phyloP scores from a whole-genome alignment of 2,113 vertebrate genomes.

The Sylvietta virens region DNA sequence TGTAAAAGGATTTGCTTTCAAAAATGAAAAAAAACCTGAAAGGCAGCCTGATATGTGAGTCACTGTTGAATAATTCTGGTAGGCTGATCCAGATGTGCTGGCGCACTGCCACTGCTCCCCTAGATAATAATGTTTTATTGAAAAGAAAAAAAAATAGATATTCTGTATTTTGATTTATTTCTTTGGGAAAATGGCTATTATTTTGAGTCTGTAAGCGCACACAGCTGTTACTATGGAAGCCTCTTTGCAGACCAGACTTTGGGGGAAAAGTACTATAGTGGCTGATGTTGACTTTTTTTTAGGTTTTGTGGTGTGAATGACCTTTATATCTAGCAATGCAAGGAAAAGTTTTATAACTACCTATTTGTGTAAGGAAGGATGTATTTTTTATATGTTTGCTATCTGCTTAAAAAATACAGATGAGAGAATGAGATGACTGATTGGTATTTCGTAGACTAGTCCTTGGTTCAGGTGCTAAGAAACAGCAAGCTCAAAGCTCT shows the following conservation, averaged over 20 bases:
- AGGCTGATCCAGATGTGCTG: slow-evolving; percentile 17
- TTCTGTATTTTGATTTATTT: slow-evolving; percentile 3
- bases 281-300: not conserved
- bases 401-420: not conserved
- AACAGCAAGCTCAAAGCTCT: not conserved
- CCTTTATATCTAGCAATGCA: not conserved
- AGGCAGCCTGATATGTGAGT: not conserved
- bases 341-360: not conserved
- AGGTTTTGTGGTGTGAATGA: not conserved
- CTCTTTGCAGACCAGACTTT: not conserved
- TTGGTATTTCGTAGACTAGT: not conserved
- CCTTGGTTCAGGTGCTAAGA: not conserved
- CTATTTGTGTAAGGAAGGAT: not conserved
- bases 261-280: not conserved
- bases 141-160: not conserved
- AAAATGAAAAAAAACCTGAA: not conserved
- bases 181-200: not conserved
- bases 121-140: not conserved
- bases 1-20: not conserved
- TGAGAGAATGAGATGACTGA: not conserved
- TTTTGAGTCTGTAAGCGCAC: not conserved
- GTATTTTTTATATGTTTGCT: not conserved
- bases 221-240: not conserved
- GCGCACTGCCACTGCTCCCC: not conserved
- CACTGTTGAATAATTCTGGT: not conserved